Percentiles rank a stretch among this genome's conserved stretches.
These are phyloP conservation scores for Eudemis profundana DNA, from an alignment of 2,888 invertebrate genomes.

Conservation along the genomic window DNA sequence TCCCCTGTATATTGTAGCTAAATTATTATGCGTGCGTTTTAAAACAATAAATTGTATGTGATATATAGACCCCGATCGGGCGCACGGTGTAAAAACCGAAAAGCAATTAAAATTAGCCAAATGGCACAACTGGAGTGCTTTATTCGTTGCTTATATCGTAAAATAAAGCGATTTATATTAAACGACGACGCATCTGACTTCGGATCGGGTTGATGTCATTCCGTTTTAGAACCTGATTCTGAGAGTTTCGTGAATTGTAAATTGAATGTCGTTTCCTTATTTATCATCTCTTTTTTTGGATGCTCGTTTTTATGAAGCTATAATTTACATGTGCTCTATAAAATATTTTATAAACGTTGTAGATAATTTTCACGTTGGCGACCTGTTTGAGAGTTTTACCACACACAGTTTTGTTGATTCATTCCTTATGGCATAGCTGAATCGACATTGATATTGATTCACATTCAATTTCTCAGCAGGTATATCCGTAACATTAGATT, in stretches of 20 bases:
- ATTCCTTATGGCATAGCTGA: too few relatives aligned
- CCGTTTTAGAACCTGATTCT: conserved; percentile 50
- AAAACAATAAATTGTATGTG: conserved; percentile 72
- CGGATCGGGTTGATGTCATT: conserved; percentile 52
- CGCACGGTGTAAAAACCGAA: conserved; percentile 68
- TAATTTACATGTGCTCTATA: conserved; percentile 25
- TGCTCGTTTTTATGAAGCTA: conserved; percentile 17
- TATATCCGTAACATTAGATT: too few relatives aligned
- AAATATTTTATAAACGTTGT: conserved; percentile 24
- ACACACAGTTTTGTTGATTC: conserved; percentile 28
- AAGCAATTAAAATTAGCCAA: conserved; percentile 78
- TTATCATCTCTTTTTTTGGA: conserved; percentile 23
- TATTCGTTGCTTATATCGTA: conserved; percentile 70
- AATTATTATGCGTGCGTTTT: conserved; percentile 69
- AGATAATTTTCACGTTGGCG: conserved; percentile 18
- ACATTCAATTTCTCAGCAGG: too few relatives aligned
- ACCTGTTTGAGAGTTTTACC: conserved; percentile 7
- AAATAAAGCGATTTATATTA: conserved; percentile 74
- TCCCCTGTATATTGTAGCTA: conserved; percentile 63
- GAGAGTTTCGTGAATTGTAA: conserved; percentile 42
- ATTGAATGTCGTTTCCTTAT: conserved; percentile 34
- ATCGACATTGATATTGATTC: too few relatives aligned
- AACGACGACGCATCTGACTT: conserved; percentile 55
- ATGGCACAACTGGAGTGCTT: conserved; percentile 70
- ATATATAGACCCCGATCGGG: conserved; percentile 67